A percentile compares a stretch with the other conserved stretches of the same genome.
phyloP scores from a whole-genome alignment of 2,797 vertebrate genomes.

The Lateolabrax maculatus region DNA sequence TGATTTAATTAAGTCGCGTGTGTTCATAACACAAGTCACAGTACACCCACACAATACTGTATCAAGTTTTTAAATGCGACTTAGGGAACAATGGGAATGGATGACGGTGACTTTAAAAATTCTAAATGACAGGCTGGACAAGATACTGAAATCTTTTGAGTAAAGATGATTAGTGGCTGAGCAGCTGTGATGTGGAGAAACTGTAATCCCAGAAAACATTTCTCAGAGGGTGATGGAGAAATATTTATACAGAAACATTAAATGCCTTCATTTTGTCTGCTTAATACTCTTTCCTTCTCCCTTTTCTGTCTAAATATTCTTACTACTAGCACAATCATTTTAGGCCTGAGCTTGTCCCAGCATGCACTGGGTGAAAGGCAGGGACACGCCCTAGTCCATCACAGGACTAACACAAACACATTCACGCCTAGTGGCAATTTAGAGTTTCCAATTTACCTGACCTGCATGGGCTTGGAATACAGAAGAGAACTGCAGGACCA shows the following conservation, averaged over 20 bases:
- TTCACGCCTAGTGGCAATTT: background rate
- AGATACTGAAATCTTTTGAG: constrained; percentile 64
- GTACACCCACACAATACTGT: constrained; percentile 6
- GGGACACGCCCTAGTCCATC: background rate
- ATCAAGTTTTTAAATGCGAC: constrained; percentile 40
- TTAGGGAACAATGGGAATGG: constrained; percentile 47
- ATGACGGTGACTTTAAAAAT: constrained; percentile 63
- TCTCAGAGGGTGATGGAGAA: constrained; percentile 42
- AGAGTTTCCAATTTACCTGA: background rate
- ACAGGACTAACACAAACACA: background rate
- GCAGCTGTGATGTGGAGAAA: constrained; percentile 60
- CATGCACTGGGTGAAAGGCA: background rate
- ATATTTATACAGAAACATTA: constrained; percentile 49
- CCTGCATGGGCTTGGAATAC: background rate
- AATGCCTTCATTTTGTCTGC: constrained; percentile 8
- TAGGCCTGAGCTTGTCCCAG: background rate
- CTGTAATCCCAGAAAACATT: constrained; percentile 61
- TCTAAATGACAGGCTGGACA: constrained; percentile 55
- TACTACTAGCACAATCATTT: background rate
- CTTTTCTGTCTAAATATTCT: background rate
- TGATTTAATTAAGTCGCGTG: constrained; percentile 43
- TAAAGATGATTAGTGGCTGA: constrained; percentile 73
- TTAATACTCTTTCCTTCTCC: background rate
- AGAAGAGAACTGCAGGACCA: constrained; percentile 9
- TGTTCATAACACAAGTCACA: constrained; percentile 18